Evolutionary conservation across 2,888 invertebrate species (phyloP), one percentile per base, ranked within the genome.

Genomic region (Dimorphilus gyrociliatus): DNA sequence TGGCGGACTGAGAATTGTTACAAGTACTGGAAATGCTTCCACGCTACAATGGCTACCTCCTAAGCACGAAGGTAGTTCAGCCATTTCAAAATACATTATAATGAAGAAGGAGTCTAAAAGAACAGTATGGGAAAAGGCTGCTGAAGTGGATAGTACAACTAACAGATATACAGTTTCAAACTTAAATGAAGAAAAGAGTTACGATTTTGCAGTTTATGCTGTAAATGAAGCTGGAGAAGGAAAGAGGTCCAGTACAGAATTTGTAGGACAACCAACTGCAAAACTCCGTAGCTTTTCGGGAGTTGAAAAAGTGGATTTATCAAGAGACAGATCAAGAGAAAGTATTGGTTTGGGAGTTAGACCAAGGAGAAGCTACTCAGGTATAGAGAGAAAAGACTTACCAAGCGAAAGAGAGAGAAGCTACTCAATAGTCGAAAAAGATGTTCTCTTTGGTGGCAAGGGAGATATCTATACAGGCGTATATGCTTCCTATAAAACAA

Each of bases 11-110:
- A 39, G 41, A 17, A 39, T 46, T n/a, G 25, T 31, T 4, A 35
- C 38, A 17, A 35, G 42, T 18, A 45, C 23, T 26, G 38, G 15
- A 25, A 53, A 50, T 18, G 44, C 52, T 7, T 44, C 56, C 4
- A 51, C 46, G 12, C 36, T 60, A 19, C 39, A 53, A 33, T 67
- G 67, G 67, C 51, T 76, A 51, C 72, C 78, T 32, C 76, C 85
- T 1, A 26, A 30, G 4, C 38, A 40, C 21, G 46, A 50, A 32
- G 48, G 50, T 4, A 48, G 50, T 13, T 13, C 29, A n/a, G 35
- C 44, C 5, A 33, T 50, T 19, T 33, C 36, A 12, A 32, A 36
- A 15, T 50, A 52, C 36, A 25, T 44, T 15, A 29, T 50, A 8
- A 44, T 47, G 36, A 48, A 42, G 27, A 31, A 40, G 7, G 41